A percentile compares a stretch with the other conserved stretches of the same genome.
phyloP scores from a whole-genome alignment of 2,797 vertebrate species.

The Cyclura pinguis region DNA sequence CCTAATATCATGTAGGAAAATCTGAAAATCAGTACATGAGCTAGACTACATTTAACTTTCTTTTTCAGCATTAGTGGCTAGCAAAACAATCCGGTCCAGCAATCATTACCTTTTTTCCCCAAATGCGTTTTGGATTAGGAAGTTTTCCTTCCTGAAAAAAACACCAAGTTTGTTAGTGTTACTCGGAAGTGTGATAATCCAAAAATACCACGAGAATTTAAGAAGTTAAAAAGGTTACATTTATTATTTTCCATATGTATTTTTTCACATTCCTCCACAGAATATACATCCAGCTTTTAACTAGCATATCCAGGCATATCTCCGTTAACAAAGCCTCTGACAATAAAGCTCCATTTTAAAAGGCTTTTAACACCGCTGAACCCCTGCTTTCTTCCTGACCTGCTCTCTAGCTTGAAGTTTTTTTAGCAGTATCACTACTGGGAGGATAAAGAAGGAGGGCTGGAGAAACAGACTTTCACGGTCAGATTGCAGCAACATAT shows the following conservation, averaged over 20 bases:
- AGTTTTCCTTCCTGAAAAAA: background rate
- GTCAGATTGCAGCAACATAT: too few relatives aligned
- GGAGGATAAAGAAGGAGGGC: too few relatives aligned
- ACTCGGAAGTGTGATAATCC: background rate
- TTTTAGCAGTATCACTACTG: too few relatives aligned
- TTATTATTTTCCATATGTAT: background rate
- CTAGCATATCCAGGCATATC: background rate
- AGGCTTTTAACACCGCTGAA: too few relatives aligned
- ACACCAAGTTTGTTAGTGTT: background rate
- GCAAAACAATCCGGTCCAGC: background rate
- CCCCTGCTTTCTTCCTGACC: too few relatives aligned
- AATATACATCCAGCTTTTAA: background rate
- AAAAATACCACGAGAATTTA: background rate
- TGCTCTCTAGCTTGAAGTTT: too few relatives aligned
- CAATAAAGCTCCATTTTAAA: too few relatives aligned
- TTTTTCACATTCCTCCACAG: background rate
- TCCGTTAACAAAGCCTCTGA: too few relatives aligned
- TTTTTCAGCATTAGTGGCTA: background rate
- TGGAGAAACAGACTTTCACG: too few relatives aligned
- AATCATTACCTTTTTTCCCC: slow-evolving; percentile 18
- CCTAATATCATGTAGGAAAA: background rate
- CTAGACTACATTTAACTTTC: background rate
- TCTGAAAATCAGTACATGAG: background rate
- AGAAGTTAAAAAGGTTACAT: background rate
- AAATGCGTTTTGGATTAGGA: background rate